Percentiles rank a stretch among this genome's conserved stretches.
Evolutionary conservation across 2,797 vertebrate genomes (phyloP).

Genomic region (Gallirallus australis): DNA sequence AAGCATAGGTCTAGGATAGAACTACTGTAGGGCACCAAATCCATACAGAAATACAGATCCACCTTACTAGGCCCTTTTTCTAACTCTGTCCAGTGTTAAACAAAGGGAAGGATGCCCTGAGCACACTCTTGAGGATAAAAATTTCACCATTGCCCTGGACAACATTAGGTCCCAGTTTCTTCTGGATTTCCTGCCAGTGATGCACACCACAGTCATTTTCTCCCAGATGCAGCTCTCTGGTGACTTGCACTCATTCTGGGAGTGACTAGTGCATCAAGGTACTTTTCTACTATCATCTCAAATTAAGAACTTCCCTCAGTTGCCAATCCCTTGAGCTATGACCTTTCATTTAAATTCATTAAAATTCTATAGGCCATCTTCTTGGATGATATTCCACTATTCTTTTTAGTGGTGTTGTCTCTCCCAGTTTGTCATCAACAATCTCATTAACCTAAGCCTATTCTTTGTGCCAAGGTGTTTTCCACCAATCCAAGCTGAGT

Average conservation of each 20-base stretch:
- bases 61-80: background rate
- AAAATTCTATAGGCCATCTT: background rate
- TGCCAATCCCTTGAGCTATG: background rate
- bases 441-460: background rate
- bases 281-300: background rate
- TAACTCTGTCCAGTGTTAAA: background rate
- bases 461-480: background rate
- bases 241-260: background rate
- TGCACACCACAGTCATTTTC: background rate
- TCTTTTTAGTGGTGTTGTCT: background rate
- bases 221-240: background rate
- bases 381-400: background rate
- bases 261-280: background rate
- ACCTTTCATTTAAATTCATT: constrained; percentile 17
- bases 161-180: background rate
- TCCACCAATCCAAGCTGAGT: background rate
- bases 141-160: background rate
- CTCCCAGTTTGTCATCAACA: background rate
- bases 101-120: background rate
- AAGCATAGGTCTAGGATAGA: background rate
- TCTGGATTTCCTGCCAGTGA: background rate
- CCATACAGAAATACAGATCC: background rate
- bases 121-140: background rate
- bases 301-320: background rate
- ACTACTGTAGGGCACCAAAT: background rate